A percentile compares a stretch with the other conserved stretches of the same genome.
Evolutionary conservation across 1,140 invertebrate species (phyloP).

Genomic region (Habropoda laboriosa): DNA sequence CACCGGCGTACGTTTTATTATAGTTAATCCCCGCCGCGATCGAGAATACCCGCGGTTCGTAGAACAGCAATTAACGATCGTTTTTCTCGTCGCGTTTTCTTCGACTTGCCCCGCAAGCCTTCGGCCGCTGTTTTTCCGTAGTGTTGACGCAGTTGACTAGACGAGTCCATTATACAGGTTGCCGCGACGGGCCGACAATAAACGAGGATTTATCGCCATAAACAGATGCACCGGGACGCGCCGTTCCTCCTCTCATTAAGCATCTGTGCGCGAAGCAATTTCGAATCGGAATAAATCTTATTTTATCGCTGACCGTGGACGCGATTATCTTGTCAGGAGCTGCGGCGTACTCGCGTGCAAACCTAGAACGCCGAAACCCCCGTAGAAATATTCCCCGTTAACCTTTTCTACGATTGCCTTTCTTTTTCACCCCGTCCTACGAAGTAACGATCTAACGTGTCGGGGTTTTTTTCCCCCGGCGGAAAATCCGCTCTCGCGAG

Average conservation of each 20-base stretch:
- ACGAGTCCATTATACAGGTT: constrained; percentile 38
- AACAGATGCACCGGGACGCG: constrained; percentile 46
- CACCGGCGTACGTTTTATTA: constrained; percentile 25
- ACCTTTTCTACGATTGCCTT: too few relatives aligned
- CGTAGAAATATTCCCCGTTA: constrained; percentile 1
- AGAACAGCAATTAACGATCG: constrained; percentile 43
- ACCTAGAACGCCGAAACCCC: not conserved
- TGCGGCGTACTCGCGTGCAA: not conserved
- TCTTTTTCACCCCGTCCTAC: not conserved
- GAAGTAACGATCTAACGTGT: not conserved
- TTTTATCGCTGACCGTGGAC: constrained; percentile 39
- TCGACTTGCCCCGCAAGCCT: not conserved
- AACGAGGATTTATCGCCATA: constrained; percentile 57
- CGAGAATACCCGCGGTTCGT: constrained; percentile 5
- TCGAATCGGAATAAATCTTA: constrained; percentile 58
- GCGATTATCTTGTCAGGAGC: constrained; percentile 53
- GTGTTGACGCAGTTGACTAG: constrained; percentile 13
- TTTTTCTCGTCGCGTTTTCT: constrained; percentile 16
- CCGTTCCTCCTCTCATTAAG: constrained; percentile 58
- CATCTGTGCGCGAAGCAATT: constrained; percentile 37
- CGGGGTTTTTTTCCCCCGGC: not conserved
- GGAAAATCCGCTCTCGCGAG: not conserved
- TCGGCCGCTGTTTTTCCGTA: constrained; percentile 5
- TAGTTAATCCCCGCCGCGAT: constrained; percentile 37
- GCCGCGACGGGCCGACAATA: constrained; percentile 33